phyloP scores from a whole-genome alignment of 92 coral and sea anemone species.

The Zoanthus sociatus region DNA sequence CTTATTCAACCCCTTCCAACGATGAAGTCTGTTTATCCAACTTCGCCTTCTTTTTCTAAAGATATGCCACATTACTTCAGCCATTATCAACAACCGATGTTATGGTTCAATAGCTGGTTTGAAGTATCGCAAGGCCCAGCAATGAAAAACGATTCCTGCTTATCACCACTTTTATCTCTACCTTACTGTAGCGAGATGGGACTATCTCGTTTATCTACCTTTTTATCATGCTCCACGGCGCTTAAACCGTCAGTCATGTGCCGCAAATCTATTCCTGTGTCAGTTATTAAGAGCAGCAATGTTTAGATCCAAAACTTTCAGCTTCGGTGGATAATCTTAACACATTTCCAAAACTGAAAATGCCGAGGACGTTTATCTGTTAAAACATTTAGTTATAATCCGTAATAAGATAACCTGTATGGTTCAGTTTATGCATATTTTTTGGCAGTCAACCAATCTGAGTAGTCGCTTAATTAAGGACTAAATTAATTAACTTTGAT shows the following conservation, averaged over 20 bases:
- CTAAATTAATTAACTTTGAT: not conserved
- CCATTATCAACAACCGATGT: not conserved
- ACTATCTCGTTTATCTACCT: not conserved
- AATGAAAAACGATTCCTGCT: not conserved
- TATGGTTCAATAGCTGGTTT: not conserved
- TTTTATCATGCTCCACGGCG: not conserved
- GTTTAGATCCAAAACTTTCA: not conserved
- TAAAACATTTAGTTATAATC: not conserved
- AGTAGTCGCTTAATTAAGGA: no score
- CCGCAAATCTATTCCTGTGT: slow-evolving; percentile 41
- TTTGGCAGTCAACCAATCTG: not conserved
- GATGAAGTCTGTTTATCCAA: not conserved
- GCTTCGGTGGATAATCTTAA: no score
- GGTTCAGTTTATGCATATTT: not conserved
- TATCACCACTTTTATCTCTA: not conserved
- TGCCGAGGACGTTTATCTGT: not conserved
- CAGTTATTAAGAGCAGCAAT: slow-evolving; percentile 29
- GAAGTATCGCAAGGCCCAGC: not conserved
- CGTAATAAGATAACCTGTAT: no score
- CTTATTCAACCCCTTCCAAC: not conserved
- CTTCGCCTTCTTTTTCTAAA: not conserved
- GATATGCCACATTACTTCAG: not conserved
- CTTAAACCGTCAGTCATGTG: not conserved
- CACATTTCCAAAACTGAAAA: no score
- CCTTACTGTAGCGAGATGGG: not conserved